Conservation (phyloP, 92 coral and sea anemone genomes). For the Porites lobata region DNA sequence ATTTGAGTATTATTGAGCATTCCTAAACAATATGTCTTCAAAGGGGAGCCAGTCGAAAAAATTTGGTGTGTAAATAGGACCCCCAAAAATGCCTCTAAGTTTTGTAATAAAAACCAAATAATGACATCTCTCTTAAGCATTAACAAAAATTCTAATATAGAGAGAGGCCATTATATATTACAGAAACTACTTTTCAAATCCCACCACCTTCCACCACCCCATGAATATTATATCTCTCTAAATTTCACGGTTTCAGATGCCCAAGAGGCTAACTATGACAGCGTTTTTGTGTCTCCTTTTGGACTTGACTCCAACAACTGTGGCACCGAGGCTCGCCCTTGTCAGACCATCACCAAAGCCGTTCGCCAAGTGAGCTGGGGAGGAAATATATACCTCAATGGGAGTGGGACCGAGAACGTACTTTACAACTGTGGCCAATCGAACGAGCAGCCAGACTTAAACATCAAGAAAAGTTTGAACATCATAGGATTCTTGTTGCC, state of each 20-base stretch:
- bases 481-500: background rate
- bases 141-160: too few relatives aligned
- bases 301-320: slow-evolving; percentile 19
- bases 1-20: too few relatives aligned
- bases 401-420: slow-evolving; percentile 4
- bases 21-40: too few relatives aligned
- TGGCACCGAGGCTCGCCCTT: background rate
- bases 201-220: too few relatives aligned
- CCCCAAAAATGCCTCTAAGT: too few relatives aligned
- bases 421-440: background rate
- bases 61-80: too few relatives aligned
- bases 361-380: background rate
- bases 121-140: too few relatives aligned
- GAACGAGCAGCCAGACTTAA: background rate
- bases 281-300: slow-evolving; percentile 13
- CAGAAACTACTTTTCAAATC: too few relatives aligned
- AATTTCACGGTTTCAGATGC: background rate
- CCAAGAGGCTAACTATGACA: background rate
- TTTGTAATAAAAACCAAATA: too few relatives aligned
- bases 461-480: slow-evolving; percentile 13
- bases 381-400: slow-evolving; percentile 18
- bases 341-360: slow-evolving; percentile 22
- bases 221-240: too few relatives aligned
- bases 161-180: too few relatives aligned
- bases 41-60: too few relatives aligned